A percentile compares a stretch with the other conserved stretches of the same genome.
Evolutionary conservation across 2,113 vertebrate species (phyloP).

Genomic region (Otocyon megalotis): DNA sequence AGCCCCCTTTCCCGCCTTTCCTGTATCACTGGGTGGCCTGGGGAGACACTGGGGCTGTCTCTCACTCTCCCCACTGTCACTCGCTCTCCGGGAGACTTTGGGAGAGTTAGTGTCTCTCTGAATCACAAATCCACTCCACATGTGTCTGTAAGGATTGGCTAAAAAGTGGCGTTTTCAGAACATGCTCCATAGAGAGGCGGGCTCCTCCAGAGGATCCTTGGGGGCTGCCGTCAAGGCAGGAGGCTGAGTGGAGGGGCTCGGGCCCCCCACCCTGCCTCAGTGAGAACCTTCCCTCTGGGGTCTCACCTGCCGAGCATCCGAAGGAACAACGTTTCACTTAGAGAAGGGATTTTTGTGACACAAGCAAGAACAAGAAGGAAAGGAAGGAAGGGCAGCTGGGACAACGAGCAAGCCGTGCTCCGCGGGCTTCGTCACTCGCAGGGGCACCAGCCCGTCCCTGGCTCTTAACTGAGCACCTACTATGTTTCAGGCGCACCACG

Average conservation of each 20-base stretch:
- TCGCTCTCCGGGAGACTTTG: neutral
- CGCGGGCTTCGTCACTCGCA: neutral
- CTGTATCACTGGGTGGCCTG: fast-evolving
- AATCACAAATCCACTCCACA: neutral
- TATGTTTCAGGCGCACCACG: neutral
- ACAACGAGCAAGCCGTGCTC: fast-evolving
- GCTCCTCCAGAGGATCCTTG: neutral
- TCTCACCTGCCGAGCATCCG: neutral
- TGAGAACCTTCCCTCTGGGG: neutral
- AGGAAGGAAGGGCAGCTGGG: neutral
- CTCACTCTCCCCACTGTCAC: too few species aligned
- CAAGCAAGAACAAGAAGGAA: neutral
- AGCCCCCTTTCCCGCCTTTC: neutral
- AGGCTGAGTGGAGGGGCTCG: neutral
- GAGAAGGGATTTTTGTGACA: neutral
- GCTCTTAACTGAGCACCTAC: neutral
- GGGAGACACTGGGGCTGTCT: neutral
- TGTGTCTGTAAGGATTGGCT: neutral
- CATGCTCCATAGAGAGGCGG: fast-evolving
- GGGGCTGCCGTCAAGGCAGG: neutral
- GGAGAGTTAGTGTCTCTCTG: neutral
- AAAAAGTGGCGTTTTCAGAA: neutral
- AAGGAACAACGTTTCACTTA: neutral
- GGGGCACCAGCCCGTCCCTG: neutral
- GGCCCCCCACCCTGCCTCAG: neutral